A percentile compares a stretch with the other conserved stretches of the same genome.
Conservation (phyloP, 2,113 vertebrate genomes). For the Zosterops hypoxanthus region DNA sequence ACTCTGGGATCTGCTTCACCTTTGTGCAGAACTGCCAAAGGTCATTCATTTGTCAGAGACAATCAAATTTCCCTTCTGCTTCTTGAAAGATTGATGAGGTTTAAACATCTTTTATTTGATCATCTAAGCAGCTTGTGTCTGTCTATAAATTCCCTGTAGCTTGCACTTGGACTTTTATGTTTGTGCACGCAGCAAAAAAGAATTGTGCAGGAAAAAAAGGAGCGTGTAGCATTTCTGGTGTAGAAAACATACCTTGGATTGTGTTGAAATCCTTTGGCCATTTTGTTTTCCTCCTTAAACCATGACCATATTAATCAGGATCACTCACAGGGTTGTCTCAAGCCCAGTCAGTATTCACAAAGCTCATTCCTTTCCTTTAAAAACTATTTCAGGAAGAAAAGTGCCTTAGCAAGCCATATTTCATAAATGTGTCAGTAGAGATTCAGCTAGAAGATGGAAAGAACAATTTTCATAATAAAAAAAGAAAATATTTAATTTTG, state of each 20-base stretch:
- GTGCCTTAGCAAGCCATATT: neutral
- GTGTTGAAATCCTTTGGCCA: neutral
- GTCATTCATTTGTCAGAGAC: neutral
- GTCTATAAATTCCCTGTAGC: neutral
- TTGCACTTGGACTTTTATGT: neutral
- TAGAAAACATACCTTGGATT: neutral
- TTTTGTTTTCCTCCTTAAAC: neutral
- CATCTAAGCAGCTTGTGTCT: neutral
- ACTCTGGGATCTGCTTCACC: neutral
- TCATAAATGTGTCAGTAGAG: neutral
- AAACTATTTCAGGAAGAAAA: neutral
- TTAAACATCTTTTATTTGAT: neutral
- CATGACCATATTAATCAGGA: neutral
- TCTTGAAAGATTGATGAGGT: neutral
- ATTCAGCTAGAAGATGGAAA: neutral
- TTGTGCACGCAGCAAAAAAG: neutral
- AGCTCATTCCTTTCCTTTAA: neutral
- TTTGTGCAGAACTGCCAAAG: neutral
- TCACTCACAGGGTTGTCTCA: neutral
- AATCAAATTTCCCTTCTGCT: neutral
- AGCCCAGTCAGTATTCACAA: neutral
- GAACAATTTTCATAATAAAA: neutral
- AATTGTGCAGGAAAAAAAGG: neutral
- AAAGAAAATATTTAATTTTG: neutral
- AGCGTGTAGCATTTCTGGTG: neutral